These are phyloP conservation scores for Dryobota labecula DNA, from an alignment of 2,888 invertebrate species.

Conservation along the genomic window DNA sequence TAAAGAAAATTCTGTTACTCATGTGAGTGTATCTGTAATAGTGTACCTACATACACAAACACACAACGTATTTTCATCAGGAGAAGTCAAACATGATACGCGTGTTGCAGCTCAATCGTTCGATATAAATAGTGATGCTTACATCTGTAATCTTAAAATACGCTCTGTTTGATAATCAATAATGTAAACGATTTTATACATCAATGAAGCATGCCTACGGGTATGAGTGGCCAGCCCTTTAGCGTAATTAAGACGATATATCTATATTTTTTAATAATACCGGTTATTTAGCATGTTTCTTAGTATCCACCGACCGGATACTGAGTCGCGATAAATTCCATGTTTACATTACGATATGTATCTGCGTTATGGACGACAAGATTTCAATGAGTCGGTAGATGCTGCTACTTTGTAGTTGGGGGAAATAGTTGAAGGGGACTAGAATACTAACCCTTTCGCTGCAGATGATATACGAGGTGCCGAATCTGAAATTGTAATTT, in stretches of 20 bases:
- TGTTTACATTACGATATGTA: constrained; percentile 80
- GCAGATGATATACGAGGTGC: constrained; percentile 77
- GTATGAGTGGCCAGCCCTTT: constrained; percentile 68
- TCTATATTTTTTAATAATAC: constrained; percentile 65
- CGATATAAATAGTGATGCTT: constrained; percentile 74
- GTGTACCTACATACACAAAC: constrained; percentile 49
- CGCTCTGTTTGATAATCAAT: constrained; percentile 76
- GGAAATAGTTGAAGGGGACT: constrained; percentile 37
- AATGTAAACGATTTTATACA: constrained; percentile 79
- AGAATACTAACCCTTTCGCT: constrained; percentile 70
- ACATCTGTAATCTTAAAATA: constrained; percentile 76
- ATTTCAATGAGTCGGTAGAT: constrained; percentile 72
- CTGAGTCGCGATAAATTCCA: constrained; percentile 77
- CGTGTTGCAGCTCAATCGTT: constrained; percentile 73
- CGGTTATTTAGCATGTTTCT: constrained; percentile 75
- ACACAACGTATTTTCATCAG: constrained; percentile 68
- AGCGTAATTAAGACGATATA: constrained; percentile 72
- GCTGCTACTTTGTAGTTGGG: constrained; percentile 59
- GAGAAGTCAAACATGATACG: constrained; percentile 71
- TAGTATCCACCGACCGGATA: constrained; percentile 79
- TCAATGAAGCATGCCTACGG: constrained; percentile 71
- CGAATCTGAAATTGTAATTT: constrained; percentile 85
- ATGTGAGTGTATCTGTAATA: constrained; percentile 37
- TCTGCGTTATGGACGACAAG: constrained; percentile 71
- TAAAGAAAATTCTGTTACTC: constrained; percentile 49